Evolutionary conservation across 2,797 vertebrate genomes (phyloP).

Genomic region (Notoglanidium macrostoma): DNA sequence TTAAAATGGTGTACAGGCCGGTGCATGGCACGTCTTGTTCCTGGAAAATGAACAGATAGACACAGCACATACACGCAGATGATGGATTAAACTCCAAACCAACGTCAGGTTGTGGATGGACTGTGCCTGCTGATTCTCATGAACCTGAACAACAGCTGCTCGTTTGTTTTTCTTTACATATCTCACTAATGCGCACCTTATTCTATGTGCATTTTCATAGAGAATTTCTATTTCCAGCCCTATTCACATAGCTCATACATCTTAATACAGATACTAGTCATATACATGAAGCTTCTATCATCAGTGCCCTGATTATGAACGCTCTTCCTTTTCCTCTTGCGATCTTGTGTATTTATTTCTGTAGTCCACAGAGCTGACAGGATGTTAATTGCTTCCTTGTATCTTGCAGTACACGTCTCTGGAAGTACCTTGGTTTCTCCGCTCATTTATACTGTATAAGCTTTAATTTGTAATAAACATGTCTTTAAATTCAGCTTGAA

Average conservation of each 20-base stretch:
- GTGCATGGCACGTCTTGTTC: neutral
- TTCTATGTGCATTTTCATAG: neutral
- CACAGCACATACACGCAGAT: neutral
- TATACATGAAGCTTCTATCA: neutral
- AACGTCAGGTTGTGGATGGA: neutral
- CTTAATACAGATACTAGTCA: no score
- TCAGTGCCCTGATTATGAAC: neutral
- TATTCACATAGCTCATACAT: neutral
- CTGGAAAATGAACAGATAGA: neutral
- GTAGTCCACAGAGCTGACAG: neutral
- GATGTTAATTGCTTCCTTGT: neutral
- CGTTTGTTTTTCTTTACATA: neutral
- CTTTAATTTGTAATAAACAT: neutral
- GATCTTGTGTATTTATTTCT: neutral
- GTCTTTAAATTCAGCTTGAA: neutral
- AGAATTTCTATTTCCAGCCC: neutral
- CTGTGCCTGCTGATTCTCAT: neutral
- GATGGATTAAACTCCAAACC: neutral
- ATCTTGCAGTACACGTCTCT: neutral
- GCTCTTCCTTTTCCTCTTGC: neutral
- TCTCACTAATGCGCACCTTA: neutral
- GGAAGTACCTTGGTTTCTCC: neutral
- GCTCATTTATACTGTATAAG: neutral
- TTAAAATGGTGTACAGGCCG: neutral
- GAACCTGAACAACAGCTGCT: neutral